phyloP scores from a whole-genome alignment of 1,140 invertebrate genomes.

The Cydia strobilella region DNA sequence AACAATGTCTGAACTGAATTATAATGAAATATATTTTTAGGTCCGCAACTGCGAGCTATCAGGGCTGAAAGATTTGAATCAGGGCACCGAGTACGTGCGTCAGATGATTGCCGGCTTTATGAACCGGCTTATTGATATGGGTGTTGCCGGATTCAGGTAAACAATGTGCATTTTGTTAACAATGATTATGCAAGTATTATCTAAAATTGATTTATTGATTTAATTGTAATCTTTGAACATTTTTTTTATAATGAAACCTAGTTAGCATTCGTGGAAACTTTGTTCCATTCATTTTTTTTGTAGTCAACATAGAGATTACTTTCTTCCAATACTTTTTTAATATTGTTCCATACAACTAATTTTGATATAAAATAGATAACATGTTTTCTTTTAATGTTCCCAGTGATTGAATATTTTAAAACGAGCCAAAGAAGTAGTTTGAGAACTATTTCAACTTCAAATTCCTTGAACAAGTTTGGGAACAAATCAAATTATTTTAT shows the following conservation, averaged over 20 bases:
- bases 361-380: neutral
- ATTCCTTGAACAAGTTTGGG: too few relatives aligned
- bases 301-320: too few relatives aligned
- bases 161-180: neutral
- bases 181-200: neutral
- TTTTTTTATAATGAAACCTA: too few relatives aligned
- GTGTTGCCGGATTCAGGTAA: conserved; percentile 86
- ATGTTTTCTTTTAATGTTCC: neutral
- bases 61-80: conserved; percentile 85
- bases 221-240: neutral
- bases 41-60: conserved; percentile 85
- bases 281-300: too few relatives aligned
- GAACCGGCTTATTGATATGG: conserved; percentile 83
- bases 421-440: neutral
- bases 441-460: neutral
- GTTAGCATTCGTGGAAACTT: too few relatives aligned
- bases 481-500: too few relatives aligned
- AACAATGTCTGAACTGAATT: neutral
- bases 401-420: too few relatives aligned
- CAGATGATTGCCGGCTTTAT: conserved; percentile 82
- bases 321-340: too few relatives aligned
- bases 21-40: conserved; percentile 46
- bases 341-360: too few relatives aligned
- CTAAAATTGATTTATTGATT: neutral
- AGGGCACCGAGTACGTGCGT: conserved; percentile 81